Evolutionary conservation across 53 echinoderm and acorn worm species (phyloP).

Genomic region (Echinarachnius parma): DNA sequence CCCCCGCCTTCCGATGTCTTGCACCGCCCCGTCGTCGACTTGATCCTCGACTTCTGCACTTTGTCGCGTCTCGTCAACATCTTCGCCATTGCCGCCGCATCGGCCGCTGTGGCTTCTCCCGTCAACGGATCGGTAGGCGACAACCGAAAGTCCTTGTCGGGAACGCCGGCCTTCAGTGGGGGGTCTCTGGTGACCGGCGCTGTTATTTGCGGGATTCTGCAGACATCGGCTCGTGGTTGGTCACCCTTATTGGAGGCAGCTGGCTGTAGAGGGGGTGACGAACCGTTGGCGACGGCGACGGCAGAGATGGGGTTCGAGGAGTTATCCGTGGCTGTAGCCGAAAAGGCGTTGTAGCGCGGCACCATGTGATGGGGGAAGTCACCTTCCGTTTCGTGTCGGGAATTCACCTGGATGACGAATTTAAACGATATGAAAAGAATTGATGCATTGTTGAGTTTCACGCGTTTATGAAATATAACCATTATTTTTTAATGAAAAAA

Average conservation of each 20-base stretch:
- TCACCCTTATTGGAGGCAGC: background rate
- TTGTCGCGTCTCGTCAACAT: constrained; percentile 8
- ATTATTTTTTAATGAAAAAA: no score
- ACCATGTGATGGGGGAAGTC: constrained; percentile 6
- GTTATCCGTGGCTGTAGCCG: background rate
- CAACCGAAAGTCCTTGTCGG: background rate
- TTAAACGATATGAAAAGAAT: background rate
- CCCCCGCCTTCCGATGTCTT: background rate
- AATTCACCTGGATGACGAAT: background rate
- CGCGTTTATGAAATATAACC: no score
- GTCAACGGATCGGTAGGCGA: background rate
- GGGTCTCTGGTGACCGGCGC: background rate
- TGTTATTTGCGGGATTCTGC: background rate
- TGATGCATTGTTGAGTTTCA: no score
- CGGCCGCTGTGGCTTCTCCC: background rate
- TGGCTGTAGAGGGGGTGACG: no score
- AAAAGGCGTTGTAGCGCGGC: background rate
- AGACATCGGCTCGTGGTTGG: background rate
- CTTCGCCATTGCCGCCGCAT: background rate
- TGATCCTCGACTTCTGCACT: background rate
- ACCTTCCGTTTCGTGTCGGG: background rate
- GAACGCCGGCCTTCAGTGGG: background rate
- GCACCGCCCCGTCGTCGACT: background rate
- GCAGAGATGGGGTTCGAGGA: background rate
- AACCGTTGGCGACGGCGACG: constrained; percentile 24